These are phyloP conservation scores for Strix uralensis DNA, from an alignment of 2,113 vertebrate genomes.

Conservation along the genomic window DNA sequence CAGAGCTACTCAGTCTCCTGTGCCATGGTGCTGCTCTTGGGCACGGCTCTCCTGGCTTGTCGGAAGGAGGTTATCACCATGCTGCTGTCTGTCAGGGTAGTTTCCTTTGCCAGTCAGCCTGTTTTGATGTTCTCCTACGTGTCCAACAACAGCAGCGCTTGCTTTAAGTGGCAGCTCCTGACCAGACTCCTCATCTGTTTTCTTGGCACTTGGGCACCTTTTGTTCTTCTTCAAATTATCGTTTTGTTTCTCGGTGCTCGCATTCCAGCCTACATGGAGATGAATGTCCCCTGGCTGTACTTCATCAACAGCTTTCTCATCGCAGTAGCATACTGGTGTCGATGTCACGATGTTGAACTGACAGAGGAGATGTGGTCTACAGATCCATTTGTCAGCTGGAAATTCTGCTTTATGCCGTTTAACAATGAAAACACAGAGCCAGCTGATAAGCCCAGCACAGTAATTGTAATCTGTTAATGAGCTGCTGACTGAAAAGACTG, in stretches of 20 bases:
- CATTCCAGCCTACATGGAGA: conserved; percentile 81
- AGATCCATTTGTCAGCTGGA: conserved; percentile 86
- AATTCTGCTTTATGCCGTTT: conserved; percentile 76
- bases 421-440: conserved; percentile 44
- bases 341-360: conserved; percentile 39
- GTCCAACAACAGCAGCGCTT: not conserved
- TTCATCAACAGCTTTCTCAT: conserved; percentile 87
- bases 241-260: conserved; percentile 65
- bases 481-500: not conserved
- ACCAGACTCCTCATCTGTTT: conserved; percentile 72
- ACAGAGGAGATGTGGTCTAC: conserved; percentile 49
- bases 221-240: conserved; percentile 72
- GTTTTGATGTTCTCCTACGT: conserved; percentile 60
- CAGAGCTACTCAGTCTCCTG: conserved; percentile 71
- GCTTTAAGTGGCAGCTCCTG: conserved; percentile 54
- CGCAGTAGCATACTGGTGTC: conserved; percentile 72
- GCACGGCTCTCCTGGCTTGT: conserved; percentile 31
- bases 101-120: conserved; percentile 46
- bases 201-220: conserved; percentile 80
- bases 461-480: conserved; percentile 59
- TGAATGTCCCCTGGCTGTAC: conserved; percentile 85
- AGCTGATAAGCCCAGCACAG: conserved; percentile 38
- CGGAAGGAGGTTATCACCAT: conserved; percentile 56
- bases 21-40: conserved; percentile 63
- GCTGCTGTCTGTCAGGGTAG: conserved; percentile 58